A percentile compares a stretch with the other conserved stretches of the same genome.
These are phyloP conservation scores for Argynnis bischoffii DNA, from an alignment of 2,888 invertebrate genomes.

Conservation along the genomic window DNA sequence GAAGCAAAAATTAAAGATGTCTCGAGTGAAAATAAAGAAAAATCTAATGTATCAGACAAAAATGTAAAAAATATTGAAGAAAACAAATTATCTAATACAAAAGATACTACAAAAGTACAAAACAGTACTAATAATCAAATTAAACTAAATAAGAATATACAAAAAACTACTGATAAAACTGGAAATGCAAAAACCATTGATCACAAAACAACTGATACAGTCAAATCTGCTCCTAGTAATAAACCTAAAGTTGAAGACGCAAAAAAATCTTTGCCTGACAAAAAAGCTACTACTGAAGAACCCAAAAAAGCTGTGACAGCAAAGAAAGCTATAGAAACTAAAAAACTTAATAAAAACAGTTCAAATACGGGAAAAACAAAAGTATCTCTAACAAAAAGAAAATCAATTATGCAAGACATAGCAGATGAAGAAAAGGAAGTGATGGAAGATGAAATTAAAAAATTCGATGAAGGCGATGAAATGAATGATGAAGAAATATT, in stretches of 20 bases:
- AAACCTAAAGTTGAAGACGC: conserved; percentile 1
- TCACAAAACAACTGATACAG: not conserved
- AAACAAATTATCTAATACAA: not conserved
- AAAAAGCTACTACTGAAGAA: not conserved
- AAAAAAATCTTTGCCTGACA: not conserved
- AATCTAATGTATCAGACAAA: not conserved
- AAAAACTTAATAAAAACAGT: not conserved
- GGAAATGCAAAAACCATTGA: no score
- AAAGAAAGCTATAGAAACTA: conserved; percentile 2
- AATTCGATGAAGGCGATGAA: conserved; percentile 53
- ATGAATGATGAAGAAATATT: conserved; percentile 66
- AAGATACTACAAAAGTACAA: not conserved
- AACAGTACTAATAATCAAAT: not conserved
- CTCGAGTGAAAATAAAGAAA: not conserved
- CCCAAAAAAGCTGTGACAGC: not conserved
- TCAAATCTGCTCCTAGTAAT: not conserved
- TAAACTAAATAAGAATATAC: not conserved
- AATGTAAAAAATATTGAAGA: not conserved
- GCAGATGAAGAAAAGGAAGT: conserved; percentile 14
- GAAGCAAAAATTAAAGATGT: not conserved
- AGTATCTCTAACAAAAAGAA: not conserved
- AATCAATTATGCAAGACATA: not conserved
- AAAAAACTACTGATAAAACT: not conserved
- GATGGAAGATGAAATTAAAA: conserved; percentile 22
- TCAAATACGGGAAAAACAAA: conserved; percentile 5